These are phyloP conservation scores for Drosophila mauritiana DNA, from an alignment of 1,140 invertebrate genomes.

Conservation along the genomic window DNA sequence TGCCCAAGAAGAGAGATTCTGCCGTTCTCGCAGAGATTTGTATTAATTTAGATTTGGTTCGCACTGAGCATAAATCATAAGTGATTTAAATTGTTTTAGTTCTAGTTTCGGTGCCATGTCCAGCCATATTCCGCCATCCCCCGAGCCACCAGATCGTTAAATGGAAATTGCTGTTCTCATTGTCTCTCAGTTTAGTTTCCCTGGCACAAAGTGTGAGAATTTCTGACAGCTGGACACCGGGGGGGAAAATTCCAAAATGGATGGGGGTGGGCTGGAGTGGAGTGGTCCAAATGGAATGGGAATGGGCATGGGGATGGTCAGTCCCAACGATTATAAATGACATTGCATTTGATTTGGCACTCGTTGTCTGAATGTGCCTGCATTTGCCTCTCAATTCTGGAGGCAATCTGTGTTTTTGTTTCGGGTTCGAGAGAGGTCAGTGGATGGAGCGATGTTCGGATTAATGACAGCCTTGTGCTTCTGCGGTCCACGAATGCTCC, in stretches of 20 bases:
- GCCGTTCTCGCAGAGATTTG: slow-evolving; percentile 30
- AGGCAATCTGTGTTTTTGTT: slow-evolving; percentile 52
- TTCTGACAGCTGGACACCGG: slow-evolving; percentile 55
- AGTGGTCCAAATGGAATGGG: slow-evolving; percentile 1
- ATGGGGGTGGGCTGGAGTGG: slow-evolving; percentile 2
- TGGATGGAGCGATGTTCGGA: slow-evolving; percentile 3
- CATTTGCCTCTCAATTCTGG: slow-evolving; percentile 39
- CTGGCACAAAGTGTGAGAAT: slow-evolving; percentile 46
- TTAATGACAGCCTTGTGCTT: slow-evolving; percentile 17
- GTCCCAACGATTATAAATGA: slow-evolving; percentile 79
- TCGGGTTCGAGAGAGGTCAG: slow-evolving; percentile 43
- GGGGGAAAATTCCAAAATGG: slow-evolving; percentile 28
- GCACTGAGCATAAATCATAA: slow-evolving; percentile 43
- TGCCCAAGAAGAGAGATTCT: not conserved
- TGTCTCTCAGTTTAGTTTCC: slow-evolving; percentile 28
- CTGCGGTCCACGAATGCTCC: not conserved
- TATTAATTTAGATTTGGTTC: slow-evolving; percentile 39
- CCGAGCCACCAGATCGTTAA: slow-evolving; percentile 39
- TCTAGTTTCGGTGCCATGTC: slow-evolving; percentile 39
- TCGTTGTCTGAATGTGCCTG: slow-evolving; percentile 64
- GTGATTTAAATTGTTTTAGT: slow-evolving; percentile 60
- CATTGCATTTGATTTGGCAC: slow-evolving; percentile 66
- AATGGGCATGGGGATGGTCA: slow-evolving; percentile 24
- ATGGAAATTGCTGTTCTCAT: slow-evolving; percentile 62
- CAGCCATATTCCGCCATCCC: slow-evolving; percentile 22